These are phyloP conservation scores for Calcarius lapponicus DNA, from an alignment of 2,797 vertebrate genomes.

Conservation along the genomic window DNA sequence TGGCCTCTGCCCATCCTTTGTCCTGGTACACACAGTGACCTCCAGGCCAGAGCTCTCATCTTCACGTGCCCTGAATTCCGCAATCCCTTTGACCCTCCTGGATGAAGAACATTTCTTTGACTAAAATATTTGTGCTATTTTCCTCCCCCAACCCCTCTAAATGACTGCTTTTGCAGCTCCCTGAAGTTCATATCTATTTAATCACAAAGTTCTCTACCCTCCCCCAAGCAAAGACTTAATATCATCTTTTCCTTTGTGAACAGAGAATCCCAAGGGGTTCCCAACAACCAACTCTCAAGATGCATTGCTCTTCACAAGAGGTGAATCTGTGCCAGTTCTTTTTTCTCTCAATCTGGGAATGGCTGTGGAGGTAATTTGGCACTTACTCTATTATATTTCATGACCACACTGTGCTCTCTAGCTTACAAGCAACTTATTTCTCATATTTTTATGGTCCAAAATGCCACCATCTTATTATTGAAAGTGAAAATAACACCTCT, in stretches of 20 bases:
- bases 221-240: background rate
- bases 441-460: background rate
- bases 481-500: background rate
- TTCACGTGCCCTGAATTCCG: background rate
- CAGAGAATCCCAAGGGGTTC: background rate
- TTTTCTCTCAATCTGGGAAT: background rate
- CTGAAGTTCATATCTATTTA: background rate
- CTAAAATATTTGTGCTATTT: background rate
- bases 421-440: background rate
- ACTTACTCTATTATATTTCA: accelerated
- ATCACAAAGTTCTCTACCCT: background rate
- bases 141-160: accelerated
- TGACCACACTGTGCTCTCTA: background rate
- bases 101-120: background rate
- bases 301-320: background rate
- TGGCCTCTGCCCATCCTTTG: background rate
- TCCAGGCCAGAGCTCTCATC: background rate
- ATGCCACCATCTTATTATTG: background rate
- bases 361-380: background rate
- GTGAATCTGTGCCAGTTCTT: background rate
- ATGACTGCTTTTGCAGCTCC: background rate
- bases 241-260: background rate
- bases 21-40: background rate
- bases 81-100: background rate
- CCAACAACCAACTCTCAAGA: background rate